Evolutionary conservation across 2,113 vertebrate genomes (phyloP).

Genomic region (Pristiophorus japonicus): DNA sequence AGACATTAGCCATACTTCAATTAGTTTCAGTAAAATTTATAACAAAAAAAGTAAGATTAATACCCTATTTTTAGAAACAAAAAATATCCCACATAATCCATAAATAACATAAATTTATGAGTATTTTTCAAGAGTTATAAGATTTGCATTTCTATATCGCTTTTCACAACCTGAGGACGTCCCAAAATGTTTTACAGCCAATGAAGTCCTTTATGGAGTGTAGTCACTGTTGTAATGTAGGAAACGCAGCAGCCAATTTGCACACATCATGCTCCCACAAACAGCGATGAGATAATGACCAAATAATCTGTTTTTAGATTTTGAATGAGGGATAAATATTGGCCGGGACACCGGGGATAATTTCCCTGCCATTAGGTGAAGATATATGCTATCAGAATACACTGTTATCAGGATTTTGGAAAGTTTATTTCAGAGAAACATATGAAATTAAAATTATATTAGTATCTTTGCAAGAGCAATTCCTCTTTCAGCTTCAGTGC

Average conservation of each 20-base stretch:
- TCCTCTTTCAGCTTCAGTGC: no score
- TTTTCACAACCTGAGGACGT: no score
- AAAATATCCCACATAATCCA: background rate
- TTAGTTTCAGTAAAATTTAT: background rate
- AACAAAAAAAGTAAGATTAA: background rate
- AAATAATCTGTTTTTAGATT: background rate
- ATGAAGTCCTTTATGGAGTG: background rate
- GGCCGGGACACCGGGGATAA: no score
- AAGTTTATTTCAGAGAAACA: no score
- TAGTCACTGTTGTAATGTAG: background rate
- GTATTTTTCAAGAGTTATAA: background rate
- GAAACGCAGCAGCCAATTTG: background rate
- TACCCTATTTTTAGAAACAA: background rate
- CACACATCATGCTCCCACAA: background rate
- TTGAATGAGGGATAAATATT: no score
- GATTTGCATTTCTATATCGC: no score
- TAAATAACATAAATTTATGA: background rate
- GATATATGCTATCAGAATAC: no score
- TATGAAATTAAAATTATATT: no score
- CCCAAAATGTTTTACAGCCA: no score
- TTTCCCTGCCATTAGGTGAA: no score
- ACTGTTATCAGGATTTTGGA: no score
- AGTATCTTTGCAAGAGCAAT: no score
- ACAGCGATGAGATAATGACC: background rate
- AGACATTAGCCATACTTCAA: background rate